phyloP scores from a whole-genome alignment of 1,140 invertebrate genomes.

The Dryas iulia region DNA sequence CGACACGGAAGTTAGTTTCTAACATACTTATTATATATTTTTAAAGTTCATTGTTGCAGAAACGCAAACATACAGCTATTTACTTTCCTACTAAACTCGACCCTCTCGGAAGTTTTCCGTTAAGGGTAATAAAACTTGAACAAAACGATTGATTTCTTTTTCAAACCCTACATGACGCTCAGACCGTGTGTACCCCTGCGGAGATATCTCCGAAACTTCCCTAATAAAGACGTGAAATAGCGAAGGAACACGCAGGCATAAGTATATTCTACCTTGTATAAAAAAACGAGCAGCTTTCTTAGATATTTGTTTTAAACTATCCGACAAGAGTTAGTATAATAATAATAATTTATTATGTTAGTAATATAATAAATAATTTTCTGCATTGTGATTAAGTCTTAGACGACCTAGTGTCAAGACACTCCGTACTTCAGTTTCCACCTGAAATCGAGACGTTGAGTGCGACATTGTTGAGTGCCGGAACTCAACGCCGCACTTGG shows the following conservation, averaged over 20 bases:
- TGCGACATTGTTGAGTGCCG: no score
- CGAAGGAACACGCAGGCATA: conserved; percentile 19
- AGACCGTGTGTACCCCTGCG: conserved; percentile 32
- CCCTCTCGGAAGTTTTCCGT: conserved; percentile 6
- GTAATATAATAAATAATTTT: no score
- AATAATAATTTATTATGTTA: no score
- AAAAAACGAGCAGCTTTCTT: no score
- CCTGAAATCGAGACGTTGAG: no score
- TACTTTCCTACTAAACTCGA: not conserved
- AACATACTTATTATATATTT: not conserved
- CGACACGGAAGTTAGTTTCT: not conserved
- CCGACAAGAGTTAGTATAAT: no score
- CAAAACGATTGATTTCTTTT: conserved; percentile 26
- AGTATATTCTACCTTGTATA: not conserved
- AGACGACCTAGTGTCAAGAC: no score
- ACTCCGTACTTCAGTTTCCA: no score
- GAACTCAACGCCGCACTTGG: no score
- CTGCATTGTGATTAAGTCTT: no score
- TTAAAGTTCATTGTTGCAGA: not conserved
- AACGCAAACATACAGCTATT: not conserved
- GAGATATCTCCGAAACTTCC: conserved; percentile 50
- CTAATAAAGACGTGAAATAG: conserved; percentile 25
- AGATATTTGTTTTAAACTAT: not conserved
- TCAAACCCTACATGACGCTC: conserved; percentile 19
- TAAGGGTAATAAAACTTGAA: conserved; percentile 21